Evolutionary conservation across 30 jellyfish, hydroid and myxozoan genomes (phyloP), one percentile per base, ranked within the genome.

Genomic region (Euphysa ruthae): DNA sequence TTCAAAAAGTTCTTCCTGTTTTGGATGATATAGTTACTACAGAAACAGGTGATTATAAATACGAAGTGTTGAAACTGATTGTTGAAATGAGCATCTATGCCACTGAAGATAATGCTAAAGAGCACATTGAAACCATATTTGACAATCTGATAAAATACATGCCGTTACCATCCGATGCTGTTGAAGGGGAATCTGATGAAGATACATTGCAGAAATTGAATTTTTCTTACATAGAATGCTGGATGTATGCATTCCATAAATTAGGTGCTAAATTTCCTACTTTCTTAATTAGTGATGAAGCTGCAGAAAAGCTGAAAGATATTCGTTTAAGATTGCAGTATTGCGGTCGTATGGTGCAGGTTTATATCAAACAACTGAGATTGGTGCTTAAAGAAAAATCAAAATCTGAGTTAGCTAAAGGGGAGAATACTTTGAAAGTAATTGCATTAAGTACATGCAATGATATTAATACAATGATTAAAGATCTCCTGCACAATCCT

Each of bases 401-500:
- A 8, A 75, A 81, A n/a, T 77, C 81, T 1, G 84, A 77, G 71
- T 57, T 84, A 58, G 97, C 81, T 29, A 82, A 82, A 52, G 29
- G 79, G 4, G 94, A 87, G 61, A 78, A 64, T 44, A 87, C 79
- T 43, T 50, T 87, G 61, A 87, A 87, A 63, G 64, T 79, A 32
- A 55, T 78, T 30, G 94, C 89, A 1, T 69, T 87, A 56, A 74
- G 69, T 71, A 81, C 93, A 31, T 79, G 94, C 19, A 79, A 81
- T 55, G 80, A 87, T 66, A 81, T 81, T 60, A 73, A 87, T 60
- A 44, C 81, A 0, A 35, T 87, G 52, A 79, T 87, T 12, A 81
- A 88, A 91, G 97, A 87, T 66, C 66, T 87, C 29, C 84, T 87
- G 28, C 97, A 71, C 93, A 87, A 87, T 34, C 97, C 97, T 6